Base-by-base conservation (phyloP, 2,113 vertebrate genomes). In the Ictalurus punctatus region DNA sequence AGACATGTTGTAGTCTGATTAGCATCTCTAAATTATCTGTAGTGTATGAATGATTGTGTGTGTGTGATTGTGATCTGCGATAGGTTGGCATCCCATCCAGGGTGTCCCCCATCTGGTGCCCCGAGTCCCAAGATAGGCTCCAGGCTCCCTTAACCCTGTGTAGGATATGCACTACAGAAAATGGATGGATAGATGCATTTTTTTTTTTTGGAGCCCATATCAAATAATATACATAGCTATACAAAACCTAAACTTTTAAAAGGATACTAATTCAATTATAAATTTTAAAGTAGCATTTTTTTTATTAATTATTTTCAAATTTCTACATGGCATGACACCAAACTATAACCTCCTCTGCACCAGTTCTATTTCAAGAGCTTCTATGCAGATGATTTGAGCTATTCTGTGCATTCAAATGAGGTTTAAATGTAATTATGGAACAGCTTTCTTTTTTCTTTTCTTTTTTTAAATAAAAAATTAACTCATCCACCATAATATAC, bases 401-500 rank as follows among this genome's bases (percentile, higher is more conserved):
- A 61, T 61, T 61, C 30, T 83, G 9, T 83, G 81, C 81, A 83
- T 63, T 83, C 9, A 83, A 44, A 63, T 44, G 30, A 83, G 23
- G 59, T 44, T 40, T 40, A 63, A 83, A 83, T 83, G 58, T 40
- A 23, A 83, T 83, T 83, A 83, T 16, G 34, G 37, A 27, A 83
- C 23, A 27, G 10, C 30, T 71, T 34, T 52, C 48, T 19, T 34
- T 34, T n/a, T n/a, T 13, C 10, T n/a, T 67, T 14, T n/a, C 12
- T n/a, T 13, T n/a, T 52, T 52, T 52, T 10, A 10, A 52, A 48
- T 48, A 48, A 52, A 52, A 52, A 52, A 52, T 10, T 52, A 71
- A 71, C 30, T 6, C 27, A 83, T 63, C 59, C 12, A 0, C 58
- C 30, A 3, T 83, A 83, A 63, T 40, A 63, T 40, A 63, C 34